Base-by-base conservation (phyloP, 2,888 invertebrate species). In the Pecten maximus region DNA sequence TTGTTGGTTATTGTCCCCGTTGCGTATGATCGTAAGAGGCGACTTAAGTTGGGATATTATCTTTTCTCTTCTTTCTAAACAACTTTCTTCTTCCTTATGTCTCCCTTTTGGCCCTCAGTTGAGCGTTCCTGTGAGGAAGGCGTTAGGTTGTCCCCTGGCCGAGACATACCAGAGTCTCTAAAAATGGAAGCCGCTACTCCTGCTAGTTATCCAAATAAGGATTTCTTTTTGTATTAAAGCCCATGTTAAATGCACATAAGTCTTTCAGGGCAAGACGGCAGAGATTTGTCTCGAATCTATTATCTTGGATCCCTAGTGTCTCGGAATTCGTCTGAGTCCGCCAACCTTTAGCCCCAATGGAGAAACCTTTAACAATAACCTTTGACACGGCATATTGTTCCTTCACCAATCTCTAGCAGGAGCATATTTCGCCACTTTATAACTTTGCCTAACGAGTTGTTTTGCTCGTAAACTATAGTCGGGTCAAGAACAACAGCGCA, bases 241-340 rank as follows among this genome's bases (percentile, higher is more conserved):
- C n/a, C n/a, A n/a, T n/a, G 87, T 91, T 90, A 2, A 91, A 87
- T 3, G 91, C 90, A 0, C 91, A n/a, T n/a, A n/a, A n/a, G n/a
- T n/a, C 91, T 40, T 90, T 90, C 2, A 90, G 89, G 4, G 90
- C 91, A 4, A 90, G 44, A 1, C 89, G 40, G 44, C 89, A 90
- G 6, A 90, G 50, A 40, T 90, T 88, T 12, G 48, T 3, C 15
- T 39, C 50, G 40, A 89, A 90, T 0, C 89, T 89, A 16, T 48
- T 89, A 40, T 90, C 90, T 1, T 44, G n/a, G 3, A 91, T 88
- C 19, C 90, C 90, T 3, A 89, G 74, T 8, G 87, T 88, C 19
- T 23, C 44, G 16, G 88, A 28, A 28, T 89, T 91, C n/a, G 40
- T 28, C 0, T 60, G 0, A 10, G 40, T 74, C 90, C 88, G 88